Percentiles rank a stretch among this genome's conserved stretches.
Evolutionary conservation across 2,113 vertebrate genomes (phyloP).

Genomic region (Philantomba maxwellii): DNA sequence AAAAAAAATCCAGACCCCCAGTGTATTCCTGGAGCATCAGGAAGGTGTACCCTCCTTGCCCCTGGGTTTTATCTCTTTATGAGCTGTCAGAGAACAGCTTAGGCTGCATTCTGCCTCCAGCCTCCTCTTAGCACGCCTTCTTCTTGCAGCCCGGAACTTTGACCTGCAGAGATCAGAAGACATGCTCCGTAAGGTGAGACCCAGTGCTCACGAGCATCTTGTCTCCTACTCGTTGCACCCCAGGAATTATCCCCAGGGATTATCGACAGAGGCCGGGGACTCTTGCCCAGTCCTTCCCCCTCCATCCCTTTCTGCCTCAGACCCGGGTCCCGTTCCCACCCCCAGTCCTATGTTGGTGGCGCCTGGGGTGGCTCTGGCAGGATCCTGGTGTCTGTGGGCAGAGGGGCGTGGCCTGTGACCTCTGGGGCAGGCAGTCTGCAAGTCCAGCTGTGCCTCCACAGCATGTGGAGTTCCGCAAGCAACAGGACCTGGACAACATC

Average conservation of each 20-base stretch:
- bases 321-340: accelerated
- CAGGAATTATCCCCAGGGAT: neutral
- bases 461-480: conserved; percentile 89
- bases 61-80: neutral
- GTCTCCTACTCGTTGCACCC: accelerated
- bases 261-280: accelerated
- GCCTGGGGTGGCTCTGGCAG: neutral
- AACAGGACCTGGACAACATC: conserved; percentile 86
- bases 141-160: conserved; percentile 88
- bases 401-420: neutral
- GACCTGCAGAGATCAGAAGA: conserved; percentile 89
- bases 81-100: neutral
- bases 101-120: neutral
- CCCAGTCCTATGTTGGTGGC: neutral
- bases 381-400: neutral
- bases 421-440: neutral
- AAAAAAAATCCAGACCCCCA: neutral
- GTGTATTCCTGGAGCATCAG: neutral
- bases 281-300: neutral
- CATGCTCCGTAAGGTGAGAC: conserved; percentile 92
- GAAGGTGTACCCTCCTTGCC: neutral
- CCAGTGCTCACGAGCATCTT: neutral
- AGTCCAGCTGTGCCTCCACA: conserved; percentile 48
- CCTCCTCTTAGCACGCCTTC: neutral
- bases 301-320: neutral